A percentile compares a stretch with the other conserved stretches of the same genome.
phyloP scores from a whole-genome alignment of 2,888 invertebrate genomes.

The Euproctis similis region DNA sequence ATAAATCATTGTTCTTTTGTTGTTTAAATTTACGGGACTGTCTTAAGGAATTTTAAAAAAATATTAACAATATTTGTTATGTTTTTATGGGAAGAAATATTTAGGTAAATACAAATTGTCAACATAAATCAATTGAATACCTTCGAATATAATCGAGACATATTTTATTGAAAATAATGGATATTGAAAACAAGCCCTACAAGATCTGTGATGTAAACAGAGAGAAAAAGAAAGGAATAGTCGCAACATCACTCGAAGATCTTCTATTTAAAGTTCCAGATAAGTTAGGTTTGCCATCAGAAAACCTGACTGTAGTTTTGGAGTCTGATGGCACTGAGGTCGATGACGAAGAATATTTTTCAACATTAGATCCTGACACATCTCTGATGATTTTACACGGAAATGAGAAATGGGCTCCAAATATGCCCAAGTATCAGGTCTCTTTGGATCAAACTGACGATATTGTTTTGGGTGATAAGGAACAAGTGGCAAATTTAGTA shows the following conservation, averaged over 20 bases:
- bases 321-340: conserved; percentile 96
- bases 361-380: conserved; percentile 91
- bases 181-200: conserved; percentile 80
- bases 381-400: conserved; percentile 87
- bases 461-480: conserved; percentile 63
- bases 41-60: too few relatives aligned
- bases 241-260: conserved; percentile 86
- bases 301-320: conserved; percentile 86
- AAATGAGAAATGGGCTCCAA: conserved; percentile 84
- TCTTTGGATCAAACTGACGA: conserved; percentile 78
- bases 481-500: conserved; percentile 83
- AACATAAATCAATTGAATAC: too few relatives aligned
- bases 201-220: conserved; percentile 87
- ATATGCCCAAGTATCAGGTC: conserved; percentile 78
- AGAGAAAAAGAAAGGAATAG: conserved; percentile 88
- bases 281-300: conserved; percentile 79
- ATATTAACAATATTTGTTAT: too few relatives aligned
- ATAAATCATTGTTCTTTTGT: too few relatives aligned
- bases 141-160: too few relatives aligned
- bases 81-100: too few relatives aligned
- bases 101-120: too few relatives aligned
- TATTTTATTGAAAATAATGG: too few relatives aligned
- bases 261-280: conserved; percentile 84
- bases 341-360: conserved; percentile 96
- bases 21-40: too few relatives aligned